Evolutionary conservation across 2,888 invertebrate genomes (phyloP), one percentile per base, ranked within the genome.

Genomic region (Hirtodrosophila cameraria): DNA sequence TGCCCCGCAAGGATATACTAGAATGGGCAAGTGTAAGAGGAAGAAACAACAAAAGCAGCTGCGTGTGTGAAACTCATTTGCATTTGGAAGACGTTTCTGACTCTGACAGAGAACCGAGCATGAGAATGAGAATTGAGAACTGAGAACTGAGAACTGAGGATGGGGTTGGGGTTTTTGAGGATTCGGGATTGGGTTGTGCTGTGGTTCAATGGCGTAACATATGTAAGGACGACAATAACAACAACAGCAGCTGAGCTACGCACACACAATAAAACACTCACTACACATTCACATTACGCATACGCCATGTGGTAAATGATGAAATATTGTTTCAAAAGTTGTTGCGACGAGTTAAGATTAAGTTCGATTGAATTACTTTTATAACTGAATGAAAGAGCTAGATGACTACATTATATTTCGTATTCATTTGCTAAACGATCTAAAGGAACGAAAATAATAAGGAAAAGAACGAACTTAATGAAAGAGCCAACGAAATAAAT

Each of bases 11-110:
- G 27, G 13, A 12, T 35, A 11, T 13, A 13, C n/a, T n/a, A n/a
- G n/a, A n/a, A n/a, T n/a, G n/a, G n/a, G 16, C 30, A 36, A 45
- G 39, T 16, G 12, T 16, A 28, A 28, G 33, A 3, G 4, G 18
- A 18, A 23, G 4, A 23, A 50, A 48, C 15, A 57, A 43, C 50
- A 39, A 20, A 15, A 49, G 42, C 58, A 67, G 49, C 64, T 58
- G 71, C 61, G 54, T 82, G 72, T 57, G 54, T 42, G 39, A n/a
- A 55, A 49, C 76, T 75, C 76, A 79, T 79, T 82, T 79, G 66
- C 72, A 83, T 79, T 65, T 57, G 52, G 20, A 9, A 13, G 15
- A 20, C 30, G 5, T 5, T 18, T 2, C 6, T 6, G n/a, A 23
- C 23, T 2, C n/a, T n/a, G 18, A 15, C 13, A 25, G n/a, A n/a